Evolutionary conservation across 2,797 vertebrate species (phyloP).

Genomic region (Labeo calbasu): DNA sequence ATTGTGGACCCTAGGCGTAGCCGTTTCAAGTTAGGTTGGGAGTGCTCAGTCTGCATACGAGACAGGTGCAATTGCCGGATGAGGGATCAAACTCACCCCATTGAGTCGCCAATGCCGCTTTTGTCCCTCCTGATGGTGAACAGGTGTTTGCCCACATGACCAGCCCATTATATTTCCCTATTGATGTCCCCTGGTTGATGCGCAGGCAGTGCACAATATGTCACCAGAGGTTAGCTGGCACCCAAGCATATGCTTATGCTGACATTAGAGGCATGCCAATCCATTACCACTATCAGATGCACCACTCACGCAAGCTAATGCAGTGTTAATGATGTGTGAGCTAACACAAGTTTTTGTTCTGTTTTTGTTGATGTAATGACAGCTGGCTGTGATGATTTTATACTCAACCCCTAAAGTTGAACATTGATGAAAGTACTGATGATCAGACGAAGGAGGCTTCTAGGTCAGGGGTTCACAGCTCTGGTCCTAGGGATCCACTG

Average conservation of each 20-base stretch:
- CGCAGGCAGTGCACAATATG: background rate
- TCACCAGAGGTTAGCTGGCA: background rate
- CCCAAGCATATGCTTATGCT: background rate
- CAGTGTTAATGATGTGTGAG: background rate
- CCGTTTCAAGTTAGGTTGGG: background rate
- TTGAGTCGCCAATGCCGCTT: background rate
- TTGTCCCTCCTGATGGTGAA: background rate
- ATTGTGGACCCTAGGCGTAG: background rate
- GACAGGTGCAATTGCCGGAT: background rate
- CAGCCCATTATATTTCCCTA: background rate
- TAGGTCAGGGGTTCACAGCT: too few species aligned
- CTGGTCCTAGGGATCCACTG: too few species aligned
- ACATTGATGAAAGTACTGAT: background rate
- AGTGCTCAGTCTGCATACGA: background rate
- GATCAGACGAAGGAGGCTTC: background rate
- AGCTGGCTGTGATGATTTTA: background rate
- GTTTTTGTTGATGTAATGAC: background rate
- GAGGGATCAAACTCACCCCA: background rate
- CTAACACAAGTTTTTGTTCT: background rate
- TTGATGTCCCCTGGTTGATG: background rate
- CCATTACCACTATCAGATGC: background rate
- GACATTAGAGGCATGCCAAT: conserved; percentile 18
- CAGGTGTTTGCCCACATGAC: background rate
- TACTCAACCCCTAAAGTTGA: background rate
- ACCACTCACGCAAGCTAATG: background rate